A percentile compares a stretch with the other conserved stretches of the same genome.
Evolutionary conservation across 2,888 invertebrate genomes (phyloP).

Genomic region (Malachius bipustulatus): DNA sequence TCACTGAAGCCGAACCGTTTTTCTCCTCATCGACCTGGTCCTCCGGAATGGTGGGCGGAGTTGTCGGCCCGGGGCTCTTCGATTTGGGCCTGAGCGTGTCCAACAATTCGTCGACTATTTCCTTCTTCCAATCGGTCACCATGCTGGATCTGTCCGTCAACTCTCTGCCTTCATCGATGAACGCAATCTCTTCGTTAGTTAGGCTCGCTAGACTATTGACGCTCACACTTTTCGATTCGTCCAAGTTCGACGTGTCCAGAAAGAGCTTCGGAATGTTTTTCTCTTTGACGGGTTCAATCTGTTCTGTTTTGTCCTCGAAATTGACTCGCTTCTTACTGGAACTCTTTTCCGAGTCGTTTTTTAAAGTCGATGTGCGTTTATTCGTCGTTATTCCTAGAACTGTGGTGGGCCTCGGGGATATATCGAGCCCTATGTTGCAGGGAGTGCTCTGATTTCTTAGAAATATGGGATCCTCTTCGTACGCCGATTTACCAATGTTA

Average conservation of each 20-base stretch:
- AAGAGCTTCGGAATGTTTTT: conserved; percentile 4
- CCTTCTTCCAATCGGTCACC: conserved; percentile 29
- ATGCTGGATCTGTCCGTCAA: conserved; percentile 36
- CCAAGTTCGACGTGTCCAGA: conserved; percentile 24
- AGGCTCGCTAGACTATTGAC: conserved; percentile 33
- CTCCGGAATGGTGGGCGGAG: conserved; percentile 3
- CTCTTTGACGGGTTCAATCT: conserved; percentile 18
- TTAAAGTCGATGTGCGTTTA: conserved; percentile 19
- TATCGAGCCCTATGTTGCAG: conserved; percentile 62
- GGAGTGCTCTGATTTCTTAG: conserved; percentile 70
- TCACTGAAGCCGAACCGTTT: conserved; percentile 8
- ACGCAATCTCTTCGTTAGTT: conserved; percentile 32
- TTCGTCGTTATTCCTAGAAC: conserved; percentile 28
- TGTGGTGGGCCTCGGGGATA: conserved; percentile 55
- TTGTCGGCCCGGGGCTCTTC: conserved; percentile 2
- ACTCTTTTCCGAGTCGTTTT: conserved; percentile 13
- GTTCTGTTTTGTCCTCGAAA: conserved; percentile 30
- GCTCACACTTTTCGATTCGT: conserved; percentile 34
- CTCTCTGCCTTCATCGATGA: conserved; percentile 35
- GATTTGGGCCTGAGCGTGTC: conserved; percentile 21
- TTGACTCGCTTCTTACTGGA: conserved; percentile 31
- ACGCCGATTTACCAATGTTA: conserved; percentile 31
- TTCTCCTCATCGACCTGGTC: background rate
- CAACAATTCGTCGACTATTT: conserved; percentile 28
- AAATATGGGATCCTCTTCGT: conserved; percentile 39